Conservation (phyloP, 2,888 invertebrate genomes). For the Neoitamus cyanurus region DNA sequence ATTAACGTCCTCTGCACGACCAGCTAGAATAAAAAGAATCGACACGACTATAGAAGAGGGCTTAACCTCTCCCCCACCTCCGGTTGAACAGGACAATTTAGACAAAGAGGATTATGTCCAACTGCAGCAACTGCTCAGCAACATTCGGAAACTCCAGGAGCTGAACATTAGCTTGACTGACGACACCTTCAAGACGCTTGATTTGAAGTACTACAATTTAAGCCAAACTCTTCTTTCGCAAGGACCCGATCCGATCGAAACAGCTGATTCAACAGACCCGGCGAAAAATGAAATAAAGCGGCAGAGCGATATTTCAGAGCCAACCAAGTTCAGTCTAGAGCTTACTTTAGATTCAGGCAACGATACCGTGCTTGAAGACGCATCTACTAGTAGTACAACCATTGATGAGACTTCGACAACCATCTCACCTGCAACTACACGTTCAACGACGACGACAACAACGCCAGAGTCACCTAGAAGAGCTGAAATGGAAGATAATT, state of each 20-base stretch:
- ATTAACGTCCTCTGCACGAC: conserved; percentile 25
- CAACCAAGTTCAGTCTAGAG: conserved; percentile 59
- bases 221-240: conserved; percentile 61
- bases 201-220: conserved; percentile 61
- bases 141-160: conserved; percentile 66
- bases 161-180: conserved; percentile 65
- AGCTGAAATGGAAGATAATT: conserved; percentile 75
- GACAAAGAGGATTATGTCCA: conserved; percentile 69
- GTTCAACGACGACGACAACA: conserved; percentile 55
- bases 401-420: not conserved
- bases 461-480: conserved; percentile 61
- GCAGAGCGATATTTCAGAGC: conserved; percentile 61
- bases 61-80: not conserved
- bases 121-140: conserved; percentile 67
- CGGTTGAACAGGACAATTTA: conserved; percentile 53
- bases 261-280: conserved; percentile 59
- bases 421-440: conserved; percentile 48
- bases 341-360: conserved; percentile 49
- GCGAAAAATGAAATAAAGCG: conserved; percentile 69
- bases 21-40: conserved; percentile 51
- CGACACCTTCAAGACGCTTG: conserved; percentile 63
- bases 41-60: conserved; percentile 46
- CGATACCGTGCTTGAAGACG: not conserved
- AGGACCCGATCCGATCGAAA: conserved; percentile 65
- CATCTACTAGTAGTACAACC: not conserved